phyloP scores from a whole-genome alignment of 2,888 invertebrate species.

The Cheilosia urbana region DNA sequence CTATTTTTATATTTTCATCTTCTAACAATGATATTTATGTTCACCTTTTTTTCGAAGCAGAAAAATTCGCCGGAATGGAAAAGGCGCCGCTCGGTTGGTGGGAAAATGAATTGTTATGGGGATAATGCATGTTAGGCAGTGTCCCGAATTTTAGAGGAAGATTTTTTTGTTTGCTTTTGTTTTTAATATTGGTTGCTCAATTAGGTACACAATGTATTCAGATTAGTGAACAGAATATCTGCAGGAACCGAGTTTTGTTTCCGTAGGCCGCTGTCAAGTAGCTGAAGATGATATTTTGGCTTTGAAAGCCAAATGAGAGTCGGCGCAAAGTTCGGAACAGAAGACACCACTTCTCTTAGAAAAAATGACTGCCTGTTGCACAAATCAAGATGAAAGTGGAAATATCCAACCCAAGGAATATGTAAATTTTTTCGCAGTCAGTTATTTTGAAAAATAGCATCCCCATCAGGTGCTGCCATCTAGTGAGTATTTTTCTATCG shows the following conservation, averaged over 20 bases:
- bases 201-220: not conserved
- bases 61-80: constrained; percentile 34
- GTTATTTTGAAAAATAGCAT: too few relatives aligned
- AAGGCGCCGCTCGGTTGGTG: not conserved
- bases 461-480: too few relatives aligned
- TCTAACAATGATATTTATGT: constrained; percentile 62
- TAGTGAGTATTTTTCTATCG: too few relatives aligned
- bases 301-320: too few relatives aligned
- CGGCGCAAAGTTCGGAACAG: too few relatives aligned
- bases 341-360: too few relatives aligned
- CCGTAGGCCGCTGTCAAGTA: not conserved
- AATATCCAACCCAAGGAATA: too few relatives aligned
- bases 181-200: not conserved
- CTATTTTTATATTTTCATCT: constrained; percentile 48
- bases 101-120: not conserved
- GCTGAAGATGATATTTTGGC: too few relatives aligned
- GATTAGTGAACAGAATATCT: not conserved
- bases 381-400: too few relatives aligned
- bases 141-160: not conserved
- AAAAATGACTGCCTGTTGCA: too few relatives aligned
- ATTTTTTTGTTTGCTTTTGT: not conserved
- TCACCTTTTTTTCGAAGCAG: constrained; percentile 18
- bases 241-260: not conserved
- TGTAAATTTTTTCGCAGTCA: too few relatives aligned
- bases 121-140: not conserved